phyloP scores from a whole-genome alignment of 2,888 invertebrate genomes.

The Anoncus sp. region DNA sequence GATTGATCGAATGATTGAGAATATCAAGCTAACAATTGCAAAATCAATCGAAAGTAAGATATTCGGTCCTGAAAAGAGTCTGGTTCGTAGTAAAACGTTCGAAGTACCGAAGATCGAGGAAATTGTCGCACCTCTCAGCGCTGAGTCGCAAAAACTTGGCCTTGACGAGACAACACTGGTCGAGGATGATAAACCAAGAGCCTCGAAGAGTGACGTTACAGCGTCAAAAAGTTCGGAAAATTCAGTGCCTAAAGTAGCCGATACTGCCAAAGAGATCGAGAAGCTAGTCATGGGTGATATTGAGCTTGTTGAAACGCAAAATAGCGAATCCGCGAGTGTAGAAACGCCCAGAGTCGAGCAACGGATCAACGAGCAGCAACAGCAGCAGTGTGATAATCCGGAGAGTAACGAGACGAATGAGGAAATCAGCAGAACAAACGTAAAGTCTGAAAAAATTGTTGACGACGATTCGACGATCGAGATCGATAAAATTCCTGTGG shows the following conservation, averaged over 20 bases:
- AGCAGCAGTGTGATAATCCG: conserved; percentile 18
- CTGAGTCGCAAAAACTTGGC: conserved; percentile 76
- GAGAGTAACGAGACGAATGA: conserved; percentile 23
- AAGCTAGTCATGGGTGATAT: conserved; percentile 82
- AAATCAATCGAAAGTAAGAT: conserved; percentile 80
- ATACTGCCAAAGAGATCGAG: conserved; percentile 83
- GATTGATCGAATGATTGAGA: conserved; percentile 81
- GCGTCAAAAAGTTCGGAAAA: conserved; percentile 67
- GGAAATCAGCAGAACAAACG: conserved; percentile 25
- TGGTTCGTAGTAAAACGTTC: conserved; percentile 76
- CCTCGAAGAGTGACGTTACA: conserved; percentile 64
- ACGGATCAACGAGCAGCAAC: conserved; percentile 28
- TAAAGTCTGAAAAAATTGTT: conserved; percentile 23
- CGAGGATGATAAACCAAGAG: conserved; percentile 74
- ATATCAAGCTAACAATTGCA: conserved; percentile 79
- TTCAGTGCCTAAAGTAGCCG: conserved; percentile 81
- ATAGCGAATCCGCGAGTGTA: conserved; percentile 66
- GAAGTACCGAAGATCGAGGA: conserved; percentile 80
- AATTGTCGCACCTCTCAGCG: conserved; percentile 78
- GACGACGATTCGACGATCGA: background rate
- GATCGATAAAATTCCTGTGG: conserved; percentile 8
- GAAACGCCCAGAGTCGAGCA: conserved; percentile 54
- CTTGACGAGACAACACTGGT: conserved; percentile 67
- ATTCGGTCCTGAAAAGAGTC: conserved; percentile 75
- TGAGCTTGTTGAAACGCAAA: conserved; percentile 75